A percentile compares a stretch with the other conserved stretches of the same genome.
These are phyloP conservation scores for Sinopyrophorus schimmeli DNA, from an alignment of 2,888 invertebrate species.

Conservation along the genomic window DNA sequence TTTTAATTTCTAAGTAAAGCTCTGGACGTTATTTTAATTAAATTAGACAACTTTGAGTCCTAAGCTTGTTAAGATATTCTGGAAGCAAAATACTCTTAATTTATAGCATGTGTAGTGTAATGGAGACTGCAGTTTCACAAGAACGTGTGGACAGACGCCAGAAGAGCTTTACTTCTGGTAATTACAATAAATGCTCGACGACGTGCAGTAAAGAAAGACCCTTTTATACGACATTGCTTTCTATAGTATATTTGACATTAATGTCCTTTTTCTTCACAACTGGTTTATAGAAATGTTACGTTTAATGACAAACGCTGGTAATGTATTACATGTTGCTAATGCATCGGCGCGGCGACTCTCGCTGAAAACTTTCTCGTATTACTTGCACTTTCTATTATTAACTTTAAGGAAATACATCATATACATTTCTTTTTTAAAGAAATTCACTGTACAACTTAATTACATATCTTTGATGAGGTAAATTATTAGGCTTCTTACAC, in stretches of 20 bases:
- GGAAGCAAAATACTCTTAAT: slow-evolving; percentile 45
- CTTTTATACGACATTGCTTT: slow-evolving; percentile 14
- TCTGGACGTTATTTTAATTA: slow-evolving; percentile 17
- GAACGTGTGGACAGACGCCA: slow-evolving; percentile 54
- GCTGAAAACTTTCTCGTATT: too few relatives aligned
- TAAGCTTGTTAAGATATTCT: slow-evolving; percentile 49
- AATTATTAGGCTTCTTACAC: too few relatives aligned
- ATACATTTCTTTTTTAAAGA: too few relatives aligned
- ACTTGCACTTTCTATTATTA: too few relatives aligned
- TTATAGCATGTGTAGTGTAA: slow-evolving; percentile 51
- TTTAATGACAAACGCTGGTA: too few relatives aligned
- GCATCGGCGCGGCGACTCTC: too few relatives aligned
- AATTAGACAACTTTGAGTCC: slow-evolving; percentile 25
- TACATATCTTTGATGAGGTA: too few relatives aligned
- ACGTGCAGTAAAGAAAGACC: slow-evolving; percentile 34
- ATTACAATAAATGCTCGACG: slow-evolving; percentile 50
- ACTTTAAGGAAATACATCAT: too few relatives aligned
- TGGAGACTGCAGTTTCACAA: slow-evolving; percentile 50
- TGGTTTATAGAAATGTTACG: too few relatives aligned
- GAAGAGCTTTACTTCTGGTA: slow-evolving; percentile 48
- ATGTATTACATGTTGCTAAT: too few relatives aligned
- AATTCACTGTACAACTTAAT: too few relatives aligned
- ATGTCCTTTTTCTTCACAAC: neutral
- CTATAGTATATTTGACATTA: slow-evolving; percentile 8
- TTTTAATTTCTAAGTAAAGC: slow-evolving; percentile 4